A percentile compares a stretch with the other conserved stretches of the same genome.
Conservation (phyloP, 2,888 invertebrate species). For the Scaptomyza tumidula region DNA sequence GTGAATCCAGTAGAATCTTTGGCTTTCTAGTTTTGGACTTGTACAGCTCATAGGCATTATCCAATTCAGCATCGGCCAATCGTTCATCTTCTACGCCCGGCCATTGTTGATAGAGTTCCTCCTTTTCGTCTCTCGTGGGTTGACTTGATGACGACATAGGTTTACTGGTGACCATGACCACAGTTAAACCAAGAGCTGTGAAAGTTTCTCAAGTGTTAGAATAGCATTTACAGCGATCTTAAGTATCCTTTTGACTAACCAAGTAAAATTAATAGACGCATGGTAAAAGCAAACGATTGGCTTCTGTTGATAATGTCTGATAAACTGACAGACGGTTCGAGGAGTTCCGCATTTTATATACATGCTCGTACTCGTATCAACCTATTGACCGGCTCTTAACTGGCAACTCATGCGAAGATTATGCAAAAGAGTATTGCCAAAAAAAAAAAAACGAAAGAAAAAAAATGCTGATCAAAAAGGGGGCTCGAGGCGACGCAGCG, state of each 20-base stretch:
- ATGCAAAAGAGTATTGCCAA: conserved; percentile 30
- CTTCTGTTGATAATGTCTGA: conserved; percentile 32
- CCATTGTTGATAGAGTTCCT: conserved; percentile 30
- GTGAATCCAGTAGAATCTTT: neutral
- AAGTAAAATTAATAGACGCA: conserved; percentile 20
- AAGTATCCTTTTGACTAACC: conserved; percentile 33
- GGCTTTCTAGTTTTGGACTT: conserved; percentile 16
- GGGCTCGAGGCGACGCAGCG: conserved; percentile 72
- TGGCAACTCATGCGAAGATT: conserved; percentile 44
- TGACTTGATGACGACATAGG: neutral
- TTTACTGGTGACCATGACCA: conserved; percentile 12
- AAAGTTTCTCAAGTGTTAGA: conserved; percentile 4
- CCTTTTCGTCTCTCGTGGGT: neutral
- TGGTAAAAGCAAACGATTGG: conserved; percentile 20
- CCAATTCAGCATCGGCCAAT: conserved; percentile 62
- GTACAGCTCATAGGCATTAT: conserved; percentile 46
- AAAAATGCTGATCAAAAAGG: conserved; percentile 26
- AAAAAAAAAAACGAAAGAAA: too few species aligned
- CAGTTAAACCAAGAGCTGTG: conserved; percentile 40
- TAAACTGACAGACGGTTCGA: conserved; percentile 51
- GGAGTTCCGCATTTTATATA: conserved; percentile 55
- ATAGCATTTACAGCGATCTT: neutral
- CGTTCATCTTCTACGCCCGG: conserved; percentile 57
- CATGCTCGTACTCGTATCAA: conserved; percentile 17
- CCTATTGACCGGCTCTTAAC: conserved; percentile 44